A percentile compares a stretch with the other conserved stretches of the same genome.
These are phyloP conservation scores for Caiman crocodilus DNA, from an alignment of 2,797 vertebrate genomes.

Conservation along the genomic window DNA sequence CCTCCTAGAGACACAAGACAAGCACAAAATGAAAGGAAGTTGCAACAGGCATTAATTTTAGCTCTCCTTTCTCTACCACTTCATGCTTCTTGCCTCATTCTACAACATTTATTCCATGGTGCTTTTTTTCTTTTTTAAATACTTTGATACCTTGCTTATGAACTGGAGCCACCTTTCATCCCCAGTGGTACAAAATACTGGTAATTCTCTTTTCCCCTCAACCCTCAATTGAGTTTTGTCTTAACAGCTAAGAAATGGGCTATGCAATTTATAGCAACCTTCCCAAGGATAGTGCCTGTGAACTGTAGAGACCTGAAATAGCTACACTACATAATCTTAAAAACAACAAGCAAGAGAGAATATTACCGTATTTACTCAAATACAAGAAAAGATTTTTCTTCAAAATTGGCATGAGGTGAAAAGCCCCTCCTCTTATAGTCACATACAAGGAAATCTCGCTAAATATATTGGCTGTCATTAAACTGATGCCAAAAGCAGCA, in stretches of 20 bases:
- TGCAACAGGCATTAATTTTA: not conserved
- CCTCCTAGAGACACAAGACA: conserved; percentile 85
- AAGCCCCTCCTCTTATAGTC: too few species aligned
- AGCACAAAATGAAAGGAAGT: not conserved
- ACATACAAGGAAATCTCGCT: too few species aligned
- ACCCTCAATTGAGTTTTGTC: not conserved
- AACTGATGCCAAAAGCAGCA: too few species aligned
- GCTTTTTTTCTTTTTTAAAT: not conserved
- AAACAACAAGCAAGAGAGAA: not conserved
- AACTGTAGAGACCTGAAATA: not conserved
- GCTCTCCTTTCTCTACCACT: not conserved
- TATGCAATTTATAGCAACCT: not conserved
- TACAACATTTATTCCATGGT: not conserved
- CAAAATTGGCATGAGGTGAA: too few species aligned
- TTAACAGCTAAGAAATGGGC: not conserved
- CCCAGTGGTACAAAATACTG: not conserved
- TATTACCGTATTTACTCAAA: not conserved
- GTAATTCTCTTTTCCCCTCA: not conserved
- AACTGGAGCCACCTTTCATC: not conserved
- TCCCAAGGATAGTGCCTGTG: not conserved
- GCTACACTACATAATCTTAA: not conserved
- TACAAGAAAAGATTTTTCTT: too few species aligned
- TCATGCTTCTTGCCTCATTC: too few species aligned
- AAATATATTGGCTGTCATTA: too few species aligned
- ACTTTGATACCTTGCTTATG: not conserved